These are phyloP conservation scores for Euwallacea fornicatus DNA, from an alignment of 1,140 invertebrate species.

Conservation along the genomic window DNA sequence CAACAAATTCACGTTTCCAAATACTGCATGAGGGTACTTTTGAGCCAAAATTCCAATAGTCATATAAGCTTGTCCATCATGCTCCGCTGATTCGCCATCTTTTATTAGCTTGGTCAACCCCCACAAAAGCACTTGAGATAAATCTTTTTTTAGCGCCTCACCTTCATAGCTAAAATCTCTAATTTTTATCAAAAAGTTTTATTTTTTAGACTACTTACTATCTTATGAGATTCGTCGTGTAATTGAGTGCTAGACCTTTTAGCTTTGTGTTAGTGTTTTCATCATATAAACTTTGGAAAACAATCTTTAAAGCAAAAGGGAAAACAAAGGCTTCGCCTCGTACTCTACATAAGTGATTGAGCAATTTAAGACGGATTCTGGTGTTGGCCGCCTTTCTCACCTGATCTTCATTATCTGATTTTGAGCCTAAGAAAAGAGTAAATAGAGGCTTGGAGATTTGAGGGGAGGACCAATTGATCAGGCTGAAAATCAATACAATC, in stretches of 20 bases:
- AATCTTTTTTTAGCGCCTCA: conserved; percentile 59
- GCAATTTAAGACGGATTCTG: conserved; percentile 79
- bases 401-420: conserved; percentile 63
- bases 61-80: conserved; percentile 73
- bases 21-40: conserved; percentile 68
- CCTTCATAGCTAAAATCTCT: conserved; percentile 61
- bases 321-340: conserved; percentile 77
- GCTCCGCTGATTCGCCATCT: conserved; percentile 60
- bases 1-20: conserved; percentile 66
- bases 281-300: conserved; percentile 87
- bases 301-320: conserved; percentile 78
- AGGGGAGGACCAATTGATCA: conserved; percentile 74
- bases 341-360: conserved; percentile 80
- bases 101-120: conserved; percentile 72
- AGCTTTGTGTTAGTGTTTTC: conserved; percentile 80
- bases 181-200: background rate
- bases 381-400: conserved; percentile 75
- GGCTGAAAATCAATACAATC: conserved; percentile 55
- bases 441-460: conserved; percentile 73
- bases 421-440: conserved; percentile 75
- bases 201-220: conserved; percentile 60
- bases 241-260: conserved; percentile 78
- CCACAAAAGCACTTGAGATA: conserved; percentile 67
- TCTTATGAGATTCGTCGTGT: conserved; percentile 77
- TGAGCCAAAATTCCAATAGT: conserved; percentile 73